Evolutionary conservation across 2,888 invertebrate species (phyloP).

Genomic region (Alloscopus bannaensis): DNA sequence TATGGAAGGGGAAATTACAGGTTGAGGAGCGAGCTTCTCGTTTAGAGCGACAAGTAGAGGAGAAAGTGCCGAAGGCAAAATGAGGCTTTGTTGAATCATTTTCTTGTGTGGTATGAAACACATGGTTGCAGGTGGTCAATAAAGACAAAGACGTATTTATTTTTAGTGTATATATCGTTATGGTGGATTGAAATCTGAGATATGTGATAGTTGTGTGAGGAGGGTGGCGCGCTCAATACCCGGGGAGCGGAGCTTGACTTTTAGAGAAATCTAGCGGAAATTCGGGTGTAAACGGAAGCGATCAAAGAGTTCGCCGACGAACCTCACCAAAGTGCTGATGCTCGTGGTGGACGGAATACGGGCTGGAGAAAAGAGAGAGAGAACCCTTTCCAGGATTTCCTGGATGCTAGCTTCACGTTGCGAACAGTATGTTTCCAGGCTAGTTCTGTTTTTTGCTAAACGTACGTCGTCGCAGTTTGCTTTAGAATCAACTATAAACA

Average conservation of each 20-base stretch:
- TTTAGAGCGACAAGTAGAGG: conserved; percentile 23
- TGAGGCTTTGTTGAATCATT: background rate
- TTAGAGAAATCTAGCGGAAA: conserved; percentile 71
- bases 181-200: too few relatives aligned
- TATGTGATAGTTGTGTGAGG: too few relatives aligned
- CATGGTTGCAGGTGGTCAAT: conserved; percentile 24
- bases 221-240: background rate
- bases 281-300: conserved; percentile 64
- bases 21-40: conserved; percentile 15
- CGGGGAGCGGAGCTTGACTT: conserved; percentile 21
- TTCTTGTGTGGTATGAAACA: conserved; percentile 3
- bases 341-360: conserved; percentile 60
- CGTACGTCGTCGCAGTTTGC: too few relatives aligned
- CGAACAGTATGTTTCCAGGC: too few relatives aligned
- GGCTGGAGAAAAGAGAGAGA: too few relatives aligned
- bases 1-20: conserved; percentile 43
- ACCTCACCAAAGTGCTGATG: conserved; percentile 71
- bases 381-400: too few relatives aligned
- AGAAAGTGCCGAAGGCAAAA: conserved; percentile 24
- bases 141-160: background rate
- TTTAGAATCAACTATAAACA: too few relatives aligned
- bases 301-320: conserved; percentile 62
- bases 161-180: background rate
- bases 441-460: too few relatives aligned
- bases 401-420: too few relatives aligned